Evolutionary conservation across 2,888 invertebrate species (phyloP).

Genomic region (Linyphia triangularis): DNA sequence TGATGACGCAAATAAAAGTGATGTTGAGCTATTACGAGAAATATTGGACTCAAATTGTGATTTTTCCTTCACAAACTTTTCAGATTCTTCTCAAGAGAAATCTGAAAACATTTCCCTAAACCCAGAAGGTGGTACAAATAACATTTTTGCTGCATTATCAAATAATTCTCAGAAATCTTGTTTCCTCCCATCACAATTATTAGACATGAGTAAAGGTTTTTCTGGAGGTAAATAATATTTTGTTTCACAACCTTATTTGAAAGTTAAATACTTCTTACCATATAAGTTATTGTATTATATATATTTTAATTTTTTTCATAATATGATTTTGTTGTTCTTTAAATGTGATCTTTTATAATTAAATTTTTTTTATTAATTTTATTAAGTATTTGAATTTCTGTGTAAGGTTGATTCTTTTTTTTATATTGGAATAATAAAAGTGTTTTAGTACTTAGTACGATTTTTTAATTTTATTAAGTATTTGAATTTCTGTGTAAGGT

Average conservation of each 20-base stretch:
- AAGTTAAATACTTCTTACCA: slow-evolving; percentile 12
- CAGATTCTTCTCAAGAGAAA: slow-evolving; percentile 79
- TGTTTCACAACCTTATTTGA: neutral
- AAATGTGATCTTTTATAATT: neutral
- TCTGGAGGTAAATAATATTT: neutral
- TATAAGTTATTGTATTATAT: neutral
- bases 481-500: too few relatives aligned
- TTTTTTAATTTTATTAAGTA: too few relatives aligned
- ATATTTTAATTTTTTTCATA: too few relatives aligned
- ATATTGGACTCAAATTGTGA: slow-evolving; percentile 79
- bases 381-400: too few relatives aligned
- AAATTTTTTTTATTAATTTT: neutral
- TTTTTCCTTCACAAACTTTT: slow-evolving; percentile 69
- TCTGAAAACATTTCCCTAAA: neutral
- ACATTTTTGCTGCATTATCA: slow-evolving; percentile 41
- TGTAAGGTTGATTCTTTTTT: too few relatives aligned
- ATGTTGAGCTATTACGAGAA: slow-evolving; percentile 80
- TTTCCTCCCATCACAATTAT: slow-evolving; percentile 74
- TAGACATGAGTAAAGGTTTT: slow-evolving; percentile 65
- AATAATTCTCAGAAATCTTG: slow-evolving; percentile 47
- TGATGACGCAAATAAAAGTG: slow-evolving; percentile 80
- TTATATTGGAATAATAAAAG: too few relatives aligned
- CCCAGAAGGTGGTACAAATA: slow-evolving; percentile 4
- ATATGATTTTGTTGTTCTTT: neutral
- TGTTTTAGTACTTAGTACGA: too few relatives aligned